These are phyloP conservation scores for Eurystomus glaucurus DNA, from an alignment of 2,797 vertebrate species.

Conservation along the genomic window DNA sequence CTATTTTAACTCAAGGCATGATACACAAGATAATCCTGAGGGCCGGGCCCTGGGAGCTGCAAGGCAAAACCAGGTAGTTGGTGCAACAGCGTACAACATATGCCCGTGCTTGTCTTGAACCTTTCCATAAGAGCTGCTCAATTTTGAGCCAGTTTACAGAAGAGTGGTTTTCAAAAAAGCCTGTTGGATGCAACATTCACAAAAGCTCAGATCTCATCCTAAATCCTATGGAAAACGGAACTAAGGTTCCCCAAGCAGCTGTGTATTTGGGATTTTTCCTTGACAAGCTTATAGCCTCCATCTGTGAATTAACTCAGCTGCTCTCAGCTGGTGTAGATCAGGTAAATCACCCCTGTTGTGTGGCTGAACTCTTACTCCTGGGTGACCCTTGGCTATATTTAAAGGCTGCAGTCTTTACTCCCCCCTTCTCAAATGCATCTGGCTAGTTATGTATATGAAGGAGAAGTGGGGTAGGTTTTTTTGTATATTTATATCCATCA, in stretches of 20 bases:
- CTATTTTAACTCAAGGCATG: neutral
- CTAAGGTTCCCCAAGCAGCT: neutral
- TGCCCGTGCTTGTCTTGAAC: neutral
- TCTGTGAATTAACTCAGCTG: neutral
- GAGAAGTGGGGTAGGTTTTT: neutral
- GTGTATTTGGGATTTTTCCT: neutral
- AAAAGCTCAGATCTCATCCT: neutral
- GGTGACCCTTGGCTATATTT: neutral
- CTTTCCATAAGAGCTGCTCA: neutral
- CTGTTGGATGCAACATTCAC: neutral
- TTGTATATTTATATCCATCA: fast-evolving
- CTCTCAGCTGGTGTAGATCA: neutral
- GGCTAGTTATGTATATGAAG: neutral
- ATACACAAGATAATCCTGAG: neutral
- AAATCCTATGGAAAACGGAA: neutral
- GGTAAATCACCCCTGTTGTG: neutral
- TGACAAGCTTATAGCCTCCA: neutral
- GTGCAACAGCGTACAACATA: fast-evolving
- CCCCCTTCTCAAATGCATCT: fast-evolving
- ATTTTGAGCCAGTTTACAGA: neutral
- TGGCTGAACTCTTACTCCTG: neutral
- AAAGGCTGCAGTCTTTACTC: neutral
- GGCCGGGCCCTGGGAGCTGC: neutral
- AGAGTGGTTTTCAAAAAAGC: neutral
- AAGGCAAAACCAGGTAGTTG: neutral